Evolutionary conservation across 2,888 invertebrate genomes (phyloP), one percentile per base, ranked within the genome.

Genomic region (Sesia bembeciformis): DNA sequence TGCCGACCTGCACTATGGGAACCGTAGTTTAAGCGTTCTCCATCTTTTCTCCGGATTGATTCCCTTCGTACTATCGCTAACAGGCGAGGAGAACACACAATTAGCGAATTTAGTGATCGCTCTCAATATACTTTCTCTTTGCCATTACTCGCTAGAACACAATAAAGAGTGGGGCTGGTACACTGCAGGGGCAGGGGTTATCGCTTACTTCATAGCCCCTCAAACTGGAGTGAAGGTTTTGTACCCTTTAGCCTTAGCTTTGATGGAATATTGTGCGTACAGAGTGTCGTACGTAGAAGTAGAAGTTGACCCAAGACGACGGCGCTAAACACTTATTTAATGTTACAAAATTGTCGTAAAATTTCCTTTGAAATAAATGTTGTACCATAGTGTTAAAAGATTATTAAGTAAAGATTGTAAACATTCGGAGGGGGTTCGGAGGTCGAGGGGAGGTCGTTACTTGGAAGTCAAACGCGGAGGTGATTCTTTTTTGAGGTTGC

Each of bases 231-330:
- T 62, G 0, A 79, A 74, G 53, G 56, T 83, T 0, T n/a, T 79
- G 39, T 86, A 81, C 54, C 86, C 86, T 0, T 50, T 87, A 4
- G 67, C 74, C 0, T 57, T 87, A 54, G 77, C 81, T 0, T 40
- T 82, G 4, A 75, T 84, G 73, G 80, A 84, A 43, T 84, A 80
- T 43, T 85, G 77, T 55, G 79, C 83, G 1, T 79, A 75, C 58
- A 75, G 74, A 53, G n/a, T 84, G 40, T 78, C 67, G 53, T 64
- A 70, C 40, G n/a, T 23, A 46, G n/a, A n/a, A n/a, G 46, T n/a
- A 6, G 46, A 46, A 4, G 46, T 46, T 8, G 46, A 4, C 8
- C 46, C 46, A 4, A n/a, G 46, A 8, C 46, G 46, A 46, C 46
- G 46, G 5, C 46, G 46, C n/a, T 46, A 46, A 46, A 46, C 8